Conservation (phyloP, 2,113 vertebrate species). For the Ornithorhynchus anatinus region DNA sequence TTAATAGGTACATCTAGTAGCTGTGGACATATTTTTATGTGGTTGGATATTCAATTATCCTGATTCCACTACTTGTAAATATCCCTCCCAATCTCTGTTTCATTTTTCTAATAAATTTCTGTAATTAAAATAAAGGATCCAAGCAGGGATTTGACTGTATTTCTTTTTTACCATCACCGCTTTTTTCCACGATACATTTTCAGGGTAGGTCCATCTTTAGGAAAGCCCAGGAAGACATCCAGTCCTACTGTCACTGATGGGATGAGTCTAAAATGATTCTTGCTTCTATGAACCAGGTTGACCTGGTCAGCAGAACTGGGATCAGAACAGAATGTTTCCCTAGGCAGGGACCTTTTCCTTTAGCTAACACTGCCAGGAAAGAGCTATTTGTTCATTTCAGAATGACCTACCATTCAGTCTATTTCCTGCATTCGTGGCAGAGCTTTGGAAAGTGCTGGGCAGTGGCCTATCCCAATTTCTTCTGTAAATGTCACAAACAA, state of each 20-base stretch:
- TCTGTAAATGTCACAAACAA: conserved; percentile 36
- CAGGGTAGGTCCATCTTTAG: no score
- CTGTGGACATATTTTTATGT: no score
- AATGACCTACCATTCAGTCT: background rate
- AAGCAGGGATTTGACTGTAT: background rate
- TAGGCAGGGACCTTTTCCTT: conserved; percentile 10
- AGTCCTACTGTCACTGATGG: background rate
- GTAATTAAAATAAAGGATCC: no score
- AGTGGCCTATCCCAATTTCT: conserved; percentile 9
- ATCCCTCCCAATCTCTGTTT: no score
- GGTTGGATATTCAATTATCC: no score
- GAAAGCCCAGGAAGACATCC: background rate
- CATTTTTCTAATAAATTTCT: no score
- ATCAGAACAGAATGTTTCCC: background rate
- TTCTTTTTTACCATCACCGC: background rate
- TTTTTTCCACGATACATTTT: no score
- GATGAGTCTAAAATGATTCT: background rate
- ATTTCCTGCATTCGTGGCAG: conserved; percentile 21
- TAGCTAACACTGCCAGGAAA: conserved; percentile 19
- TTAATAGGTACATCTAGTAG: no score
- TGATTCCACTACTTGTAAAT: no score
- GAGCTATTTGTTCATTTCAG: conserved; percentile 27
- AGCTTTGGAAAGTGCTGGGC: background rate
- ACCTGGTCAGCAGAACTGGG: background rate
- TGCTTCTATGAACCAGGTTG: conserved; percentile 16